A percentile compares a stretch with the other conserved stretches of the same genome.
Evolutionary conservation across 2,888 invertebrate species (phyloP).

Genomic region (Plagodis pulveraria): DNA sequence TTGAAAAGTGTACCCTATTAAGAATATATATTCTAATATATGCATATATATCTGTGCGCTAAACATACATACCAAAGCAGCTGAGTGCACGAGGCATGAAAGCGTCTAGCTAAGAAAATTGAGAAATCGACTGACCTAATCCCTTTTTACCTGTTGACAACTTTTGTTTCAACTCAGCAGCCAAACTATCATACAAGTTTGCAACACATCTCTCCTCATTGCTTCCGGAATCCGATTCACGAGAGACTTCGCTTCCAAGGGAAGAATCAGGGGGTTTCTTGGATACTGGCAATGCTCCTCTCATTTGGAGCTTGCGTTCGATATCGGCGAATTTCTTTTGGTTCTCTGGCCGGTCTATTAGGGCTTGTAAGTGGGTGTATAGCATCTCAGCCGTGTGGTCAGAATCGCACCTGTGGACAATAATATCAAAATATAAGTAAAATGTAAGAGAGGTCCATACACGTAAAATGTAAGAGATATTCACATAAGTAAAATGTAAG

Average conservation of each 20-base stretch:
- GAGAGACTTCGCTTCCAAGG: constrained; percentile 89
- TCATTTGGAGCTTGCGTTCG: constrained; percentile 85
- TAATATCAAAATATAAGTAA: background rate
- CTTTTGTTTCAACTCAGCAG: constrained; percentile 92
- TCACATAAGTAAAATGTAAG: background rate
- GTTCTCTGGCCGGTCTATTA: constrained; percentile 93
- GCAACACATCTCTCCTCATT: constrained; percentile 89
- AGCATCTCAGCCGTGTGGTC: constrained; percentile 96
- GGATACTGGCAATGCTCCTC: constrained; percentile 83
- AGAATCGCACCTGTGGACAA: constrained; percentile 90
- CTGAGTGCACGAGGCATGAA: constrained; percentile 36
- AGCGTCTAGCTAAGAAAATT: constrained; percentile 55
- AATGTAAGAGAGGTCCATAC: background rate
- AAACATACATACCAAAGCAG: constrained; percentile 44
- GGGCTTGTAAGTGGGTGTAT: constrained; percentile 92
- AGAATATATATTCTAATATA: no score
- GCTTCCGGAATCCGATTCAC: constrained; percentile 89
- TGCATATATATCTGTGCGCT: constrained; percentile 42
- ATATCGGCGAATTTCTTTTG: constrained; percentile 94
- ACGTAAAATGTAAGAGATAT: background rate
- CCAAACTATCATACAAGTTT: constrained; percentile 94
- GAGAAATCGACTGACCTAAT: constrained; percentile 72
- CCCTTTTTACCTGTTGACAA: constrained; percentile 84
- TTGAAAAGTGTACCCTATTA: no score
- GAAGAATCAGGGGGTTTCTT: constrained; percentile 90